These are phyloP conservation scores for Carassius gibelio DNA, from an alignment of 2,113 vertebrate genomes.

Conservation along the genomic window DNA sequence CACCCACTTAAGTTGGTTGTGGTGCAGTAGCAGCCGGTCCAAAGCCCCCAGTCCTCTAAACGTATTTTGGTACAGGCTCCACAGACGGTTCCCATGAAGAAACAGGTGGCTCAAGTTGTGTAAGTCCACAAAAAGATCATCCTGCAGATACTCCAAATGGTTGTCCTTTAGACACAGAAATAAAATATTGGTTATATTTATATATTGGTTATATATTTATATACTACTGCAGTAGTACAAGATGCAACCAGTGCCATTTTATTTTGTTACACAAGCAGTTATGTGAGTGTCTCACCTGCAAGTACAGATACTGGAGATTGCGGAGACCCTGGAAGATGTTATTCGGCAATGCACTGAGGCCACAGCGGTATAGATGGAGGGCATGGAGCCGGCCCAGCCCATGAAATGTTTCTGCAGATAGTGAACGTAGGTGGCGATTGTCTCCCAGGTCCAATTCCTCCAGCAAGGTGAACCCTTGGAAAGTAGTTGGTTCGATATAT, in stretches of 20 bases:
- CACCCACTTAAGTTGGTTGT: conserved; percentile 95
- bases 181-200: neutral
- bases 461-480: conserved; percentile 87
- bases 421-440: conserved; percentile 89
- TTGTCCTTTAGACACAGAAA: conserved; percentile 80
- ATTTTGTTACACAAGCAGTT: conserved; percentile 28
- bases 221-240: neutral
- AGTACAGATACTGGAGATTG: conserved; percentile 95
- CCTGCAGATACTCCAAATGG: conserved; percentile 92
- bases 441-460: conserved; percentile 97
- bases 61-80: conserved; percentile 92
- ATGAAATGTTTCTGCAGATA: conserved; percentile 93
- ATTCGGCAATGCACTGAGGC: conserved; percentile 86
- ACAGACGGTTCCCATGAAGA: conserved; percentile 94
- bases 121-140: conserved; percentile 94
- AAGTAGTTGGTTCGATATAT: conserved; percentile 91
- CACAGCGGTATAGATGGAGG: conserved; percentile 94
- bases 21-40: conserved; percentile 93
- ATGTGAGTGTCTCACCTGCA: conserved; percentile 82
- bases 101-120: conserved; percentile 98
- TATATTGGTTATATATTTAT: neutral
- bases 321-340: conserved; percentile 92
- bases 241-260: neutral
- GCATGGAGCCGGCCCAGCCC: conserved; percentile 90
- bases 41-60: conserved; percentile 92